Conservation (phyloP, 2,888 invertebrate species). For the Thereva unica region DNA sequence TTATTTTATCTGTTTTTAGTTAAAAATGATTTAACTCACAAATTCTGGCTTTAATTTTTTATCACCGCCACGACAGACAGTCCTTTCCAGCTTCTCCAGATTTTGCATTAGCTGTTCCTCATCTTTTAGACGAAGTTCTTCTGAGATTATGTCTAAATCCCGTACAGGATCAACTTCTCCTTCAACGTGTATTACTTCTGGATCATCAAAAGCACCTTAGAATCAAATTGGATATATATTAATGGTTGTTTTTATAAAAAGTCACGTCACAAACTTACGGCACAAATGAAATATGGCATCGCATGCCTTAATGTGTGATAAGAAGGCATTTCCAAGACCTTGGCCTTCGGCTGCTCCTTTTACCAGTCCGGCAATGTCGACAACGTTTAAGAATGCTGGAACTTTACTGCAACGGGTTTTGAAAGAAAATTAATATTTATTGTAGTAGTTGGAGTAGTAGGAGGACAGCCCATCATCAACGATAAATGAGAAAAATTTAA, state of each 20-base stretch:
- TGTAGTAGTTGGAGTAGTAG: no score
- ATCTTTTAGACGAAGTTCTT: slow-evolving; percentile 94
- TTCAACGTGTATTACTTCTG: slow-evolving; percentile 97
- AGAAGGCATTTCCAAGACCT: slow-evolving; percentile 97
- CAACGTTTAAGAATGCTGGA: slow-evolving; percentile 95
- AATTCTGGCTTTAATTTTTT: slow-evolving; percentile 96
- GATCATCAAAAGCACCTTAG: slow-evolving; percentile 93
- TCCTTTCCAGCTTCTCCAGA: slow-evolving; percentile 84
- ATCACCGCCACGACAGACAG: slow-evolving; percentile 82
- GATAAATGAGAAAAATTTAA: slow-evolving; percentile 1
- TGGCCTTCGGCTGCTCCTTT: slow-evolving; percentile 98
- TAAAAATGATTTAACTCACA: slow-evolving; percentile 62
- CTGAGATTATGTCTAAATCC: slow-evolving; percentile 94
- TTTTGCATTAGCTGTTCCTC: slow-evolving; percentile 82
- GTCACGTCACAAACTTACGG: slow-evolving; percentile 67
- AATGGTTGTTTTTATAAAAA: neutral
- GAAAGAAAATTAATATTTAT: neutral
- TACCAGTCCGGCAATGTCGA: slow-evolving; percentile 98
- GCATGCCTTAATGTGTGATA: slow-evolving; percentile 97
- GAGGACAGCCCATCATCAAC: neutral
- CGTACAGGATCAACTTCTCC: slow-evolving; percentile 97
- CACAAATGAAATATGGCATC: slow-evolving; percentile 97
- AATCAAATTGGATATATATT: neutral
- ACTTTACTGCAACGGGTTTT: slow-evolving; percentile 76
- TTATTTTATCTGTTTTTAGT: neutral